Base-by-base conservation (phyloP, 2,888 invertebrate species). In the Mystacides longicornis region DNA sequence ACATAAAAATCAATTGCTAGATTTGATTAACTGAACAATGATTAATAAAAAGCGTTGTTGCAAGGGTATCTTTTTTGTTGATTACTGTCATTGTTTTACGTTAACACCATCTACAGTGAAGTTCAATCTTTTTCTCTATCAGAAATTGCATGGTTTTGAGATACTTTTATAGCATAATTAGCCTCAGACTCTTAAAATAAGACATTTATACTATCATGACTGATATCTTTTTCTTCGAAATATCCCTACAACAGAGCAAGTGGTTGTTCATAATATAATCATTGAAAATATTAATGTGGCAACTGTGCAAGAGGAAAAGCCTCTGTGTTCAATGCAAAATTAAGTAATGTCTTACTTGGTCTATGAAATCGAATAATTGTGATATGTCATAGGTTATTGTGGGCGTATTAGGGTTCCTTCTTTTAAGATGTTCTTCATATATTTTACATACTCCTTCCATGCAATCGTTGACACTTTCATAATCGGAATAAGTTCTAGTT, bases 371-470 rank as follows among this genome's bases (percentile, higher is more conserved):
- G 70, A 99, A 99, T 56, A 99, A 77, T 68, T 99, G 96, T 54
- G 91, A 92, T 54, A 99, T 97, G 70, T 99, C 98, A 67, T 99
- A 99, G 0, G 98, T 98, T 60, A 99, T 99, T 1, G 93, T 93
- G 1, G 95, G 93, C 16, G 93, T 92, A 67, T 93, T 89, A 0
- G 99, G 98, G 69, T 98, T 96, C 66, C 91, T 82, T 57, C 92
- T 81, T 69, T 99, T 99, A 63, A 99, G 74, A 72, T 99, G 98
- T 67, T 99, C 98, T 68, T 99, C 99, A 68, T 95, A 99, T 62
- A 99, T 98, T 76, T 97, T 97, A 71, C 99, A 99, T 11, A 99
- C 95, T 31, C 95, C 96, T 77, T 98, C 97, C 88, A 98, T 89
- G 68, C 96, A 96, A 67, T 97, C 97, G 66, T 96, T 97, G 7